Percentiles rank a stretch among this genome's conserved stretches.
Evolutionary conservation across 2,888 invertebrate genomes (phyloP).

Genomic region (Cataglyphis albicans): DNA sequence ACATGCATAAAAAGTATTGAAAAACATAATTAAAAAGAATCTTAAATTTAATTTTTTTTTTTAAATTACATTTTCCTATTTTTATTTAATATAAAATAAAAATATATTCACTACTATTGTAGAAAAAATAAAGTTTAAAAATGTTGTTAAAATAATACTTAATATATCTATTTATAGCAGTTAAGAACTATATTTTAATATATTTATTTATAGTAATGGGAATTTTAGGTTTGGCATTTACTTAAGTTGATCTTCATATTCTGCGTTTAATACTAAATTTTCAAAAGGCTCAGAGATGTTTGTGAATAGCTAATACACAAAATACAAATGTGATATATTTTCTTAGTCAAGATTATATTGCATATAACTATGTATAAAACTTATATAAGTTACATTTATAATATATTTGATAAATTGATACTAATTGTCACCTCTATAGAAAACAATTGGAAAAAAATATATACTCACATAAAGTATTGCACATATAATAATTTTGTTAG

Average conservation of each 20-base stretch:
- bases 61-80: background rate
- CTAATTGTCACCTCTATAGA: background rate
- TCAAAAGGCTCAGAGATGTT: background rate
- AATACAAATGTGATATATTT: slow-evolving; percentile 23
- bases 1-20: background rate
- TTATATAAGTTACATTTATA: slow-evolving; percentile 8
- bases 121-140: background rate
- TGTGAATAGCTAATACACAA: background rate
- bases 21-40: background rate
- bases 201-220: slow-evolving; percentile 1
- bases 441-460: background rate
- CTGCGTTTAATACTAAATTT: background rate
- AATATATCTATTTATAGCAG: slow-evolving; percentile 5
- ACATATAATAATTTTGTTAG: slow-evolving; percentile 29
- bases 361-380: slow-evolving; percentile 29
- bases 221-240: background rate
- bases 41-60: background rate
- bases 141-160: background rate
- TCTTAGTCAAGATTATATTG: slow-evolving; percentile 20
- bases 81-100: background rate
- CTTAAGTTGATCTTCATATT: background rate
- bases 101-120: background rate
- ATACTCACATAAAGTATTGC: slow-evolving; percentile 2
- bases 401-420: slow-evolving; percentile 17
- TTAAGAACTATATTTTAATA: background rate